Evolutionary conservation across 2,113 vertebrate genomes (phyloP).

Genomic region (Gobiocypris rarus): DNA sequence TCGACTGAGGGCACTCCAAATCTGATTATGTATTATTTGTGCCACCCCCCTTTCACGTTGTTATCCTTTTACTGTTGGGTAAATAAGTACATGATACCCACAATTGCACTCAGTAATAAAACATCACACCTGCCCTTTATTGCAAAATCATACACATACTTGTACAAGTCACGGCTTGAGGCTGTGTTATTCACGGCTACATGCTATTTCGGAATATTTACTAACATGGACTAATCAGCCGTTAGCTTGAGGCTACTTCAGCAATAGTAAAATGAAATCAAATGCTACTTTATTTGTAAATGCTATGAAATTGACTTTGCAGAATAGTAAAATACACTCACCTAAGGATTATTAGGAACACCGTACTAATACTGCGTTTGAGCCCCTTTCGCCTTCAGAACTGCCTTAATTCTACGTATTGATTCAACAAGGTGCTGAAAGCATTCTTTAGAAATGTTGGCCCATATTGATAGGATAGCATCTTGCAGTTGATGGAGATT

Average conservation of each 20-base stretch:
- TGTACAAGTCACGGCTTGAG: neutral
- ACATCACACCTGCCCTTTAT: neutral
- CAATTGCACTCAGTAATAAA: constrained; percentile 17
- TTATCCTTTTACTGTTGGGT: neutral
- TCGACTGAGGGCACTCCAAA: constrained; percentile 42
- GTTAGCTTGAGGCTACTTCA: neutral
- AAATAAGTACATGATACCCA: neutral
- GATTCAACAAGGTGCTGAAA: no score
- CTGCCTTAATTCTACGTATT: no score
- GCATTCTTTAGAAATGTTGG: no score
- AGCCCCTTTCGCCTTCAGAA: no score
- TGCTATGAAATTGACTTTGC: neutral
- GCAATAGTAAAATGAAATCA: neutral
- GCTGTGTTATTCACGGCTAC: neutral
- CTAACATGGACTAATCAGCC: neutral
- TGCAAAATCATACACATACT: neutral
- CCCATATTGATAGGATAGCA: no score
- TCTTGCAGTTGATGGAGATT: no score
- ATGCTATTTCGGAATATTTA: neutral
- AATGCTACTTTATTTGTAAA: neutral
- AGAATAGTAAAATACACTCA: no score
- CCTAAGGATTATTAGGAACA: no score
- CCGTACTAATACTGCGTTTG: no score
- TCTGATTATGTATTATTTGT: constrained; percentile 27
- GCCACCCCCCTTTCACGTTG: neutral